Evolutionary conservation across 2,113 vertebrate species (phyloP), one percentile per base, ranked within the genome.

Genomic region (Burhinus oedicnemus): DNA sequence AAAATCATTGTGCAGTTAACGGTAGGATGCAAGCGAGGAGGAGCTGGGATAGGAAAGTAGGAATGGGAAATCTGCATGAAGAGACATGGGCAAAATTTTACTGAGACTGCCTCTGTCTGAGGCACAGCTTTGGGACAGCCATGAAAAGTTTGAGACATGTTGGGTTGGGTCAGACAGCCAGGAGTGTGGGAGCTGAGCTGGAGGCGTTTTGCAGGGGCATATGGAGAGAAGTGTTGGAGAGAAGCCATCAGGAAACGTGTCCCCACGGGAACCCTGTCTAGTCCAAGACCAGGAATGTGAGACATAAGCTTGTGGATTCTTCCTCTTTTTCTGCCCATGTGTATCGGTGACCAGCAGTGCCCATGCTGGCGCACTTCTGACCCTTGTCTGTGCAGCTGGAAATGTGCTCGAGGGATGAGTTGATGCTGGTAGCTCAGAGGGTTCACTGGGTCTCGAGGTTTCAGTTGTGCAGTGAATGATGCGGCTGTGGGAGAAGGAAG

Each of bases 111-210:
- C 40, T 78, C 87, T 92, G 86, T 78, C 40, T 51, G 68, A 90
- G 54, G 19, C 66, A 65, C 49, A 90, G 82, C 82, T 86, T 62
- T 95, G 89, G 89, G 80, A 95, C 83, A 64, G 60, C 51, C 68
- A 12, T 72, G 47, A n/a, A n/a, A 91, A 82, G 70, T 93, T 85
- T 23, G 75, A 61, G 70, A 83, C 70, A 1, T 17, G 30, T 40
- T 66, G 34, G 20, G 70, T 65, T 85, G 58, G 66, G 75, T 87
- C 78, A 93, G 65, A 60, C 81, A 85, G 70, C 61, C 61, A 90
- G 34, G 79, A 96, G 66, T 91, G 87, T 90, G 84, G 71, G 87
- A 96, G 91, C 78, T 80, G 90, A 90, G 62, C 89, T 82, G 75
- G 78, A 95, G 95, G 92, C 36, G 2, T 87, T 96, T 34, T 68